These are phyloP conservation scores for Drosophila prostipennis DNA, from an alignment of 2,888 invertebrate genomes.

Conservation along the genomic window DNA sequence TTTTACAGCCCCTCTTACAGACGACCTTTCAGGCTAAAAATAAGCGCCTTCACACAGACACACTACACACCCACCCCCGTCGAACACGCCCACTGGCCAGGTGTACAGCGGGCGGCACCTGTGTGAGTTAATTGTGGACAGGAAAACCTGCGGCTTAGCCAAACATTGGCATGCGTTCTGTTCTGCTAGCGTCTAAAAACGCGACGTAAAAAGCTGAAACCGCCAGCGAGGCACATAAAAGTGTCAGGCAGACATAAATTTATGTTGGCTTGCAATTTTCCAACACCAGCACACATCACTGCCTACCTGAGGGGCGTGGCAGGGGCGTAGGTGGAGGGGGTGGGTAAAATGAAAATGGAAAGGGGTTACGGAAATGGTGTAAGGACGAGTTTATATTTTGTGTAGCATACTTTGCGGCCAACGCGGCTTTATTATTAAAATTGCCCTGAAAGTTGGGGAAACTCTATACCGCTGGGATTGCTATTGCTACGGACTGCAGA, in stretches of 20 bases:
- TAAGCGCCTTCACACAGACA: conserved; percentile 30
- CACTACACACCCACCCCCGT: background rate
- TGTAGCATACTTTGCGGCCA: conserved; percentile 31
- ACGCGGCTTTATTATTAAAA: conserved; percentile 48
- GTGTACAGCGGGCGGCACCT: conserved; percentile 12
- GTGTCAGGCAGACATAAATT: conserved; percentile 62
- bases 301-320: conserved; percentile 3
- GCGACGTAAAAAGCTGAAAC: conserved; percentile 55
- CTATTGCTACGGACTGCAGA: background rate
- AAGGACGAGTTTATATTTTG: conserved; percentile 28
- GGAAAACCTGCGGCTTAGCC: conserved; percentile 60
- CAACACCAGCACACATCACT: conserved; percentile 28
- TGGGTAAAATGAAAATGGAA: background rate
- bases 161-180: conserved; percentile 50
- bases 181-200: conserved; percentile 42
- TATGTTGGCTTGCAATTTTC: conserved; percentile 58
- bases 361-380: conserved; percentile 2
- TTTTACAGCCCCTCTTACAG: conserved; percentile 51
- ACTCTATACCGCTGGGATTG: conserved; percentile 27
- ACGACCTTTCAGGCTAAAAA: conserved; percentile 61
- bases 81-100: conserved; percentile 10
- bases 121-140: conserved; percentile 35
- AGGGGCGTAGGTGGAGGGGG: background rate
- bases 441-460: conserved; percentile 37
- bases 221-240: conserved; percentile 60